Evolutionary conservation across 2,888 invertebrate species (phyloP).

Genomic region (Folsomia candida): DNA sequence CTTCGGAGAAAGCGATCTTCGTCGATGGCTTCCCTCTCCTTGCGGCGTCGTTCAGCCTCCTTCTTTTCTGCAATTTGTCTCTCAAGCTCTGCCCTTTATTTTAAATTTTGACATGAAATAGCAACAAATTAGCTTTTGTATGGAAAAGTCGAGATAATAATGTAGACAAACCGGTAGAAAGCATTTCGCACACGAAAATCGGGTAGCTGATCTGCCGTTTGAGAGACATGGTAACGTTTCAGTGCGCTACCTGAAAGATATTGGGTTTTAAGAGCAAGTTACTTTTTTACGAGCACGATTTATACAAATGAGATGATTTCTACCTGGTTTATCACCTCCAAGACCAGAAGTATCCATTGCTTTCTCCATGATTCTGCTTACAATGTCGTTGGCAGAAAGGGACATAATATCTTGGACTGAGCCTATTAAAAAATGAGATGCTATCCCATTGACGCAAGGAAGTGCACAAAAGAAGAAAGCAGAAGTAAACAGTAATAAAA

Average conservation of each 20-base stretch:
- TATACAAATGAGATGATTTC: not conserved
- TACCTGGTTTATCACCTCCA: not conserved
- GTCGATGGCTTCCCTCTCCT: constrained; percentile 37
- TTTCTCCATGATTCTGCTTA: constrained; percentile 43
- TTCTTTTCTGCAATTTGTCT: constrained; percentile 46
- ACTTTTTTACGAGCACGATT: no score
- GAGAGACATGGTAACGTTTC: constrained; percentile 43
- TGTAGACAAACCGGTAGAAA: constrained; percentile 30
- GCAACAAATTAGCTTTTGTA: not conserved
- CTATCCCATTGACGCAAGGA: no score
- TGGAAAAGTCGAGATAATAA: no score
- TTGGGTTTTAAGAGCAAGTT: no score
- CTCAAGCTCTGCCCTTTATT: constrained; percentile 37
- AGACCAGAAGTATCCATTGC: constrained; percentile 23
- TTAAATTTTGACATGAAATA: not conserved
- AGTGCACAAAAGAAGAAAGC: no score
- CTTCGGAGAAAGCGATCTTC: constrained; percentile 44
- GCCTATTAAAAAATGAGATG: no score
- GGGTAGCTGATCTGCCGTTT: constrained; percentile 48
- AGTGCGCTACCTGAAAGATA: constrained; percentile 23
- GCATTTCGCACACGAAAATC: constrained; percentile 42
- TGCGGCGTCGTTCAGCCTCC: constrained; percentile 41
- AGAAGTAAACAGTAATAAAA: no score
- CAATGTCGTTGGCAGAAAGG: constrained; percentile 38
- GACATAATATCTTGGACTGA: constrained; percentile 41